Evolutionary conservation across 2,888 invertebrate species (phyloP).

Genomic region (Ophion slaviceki): DNA sequence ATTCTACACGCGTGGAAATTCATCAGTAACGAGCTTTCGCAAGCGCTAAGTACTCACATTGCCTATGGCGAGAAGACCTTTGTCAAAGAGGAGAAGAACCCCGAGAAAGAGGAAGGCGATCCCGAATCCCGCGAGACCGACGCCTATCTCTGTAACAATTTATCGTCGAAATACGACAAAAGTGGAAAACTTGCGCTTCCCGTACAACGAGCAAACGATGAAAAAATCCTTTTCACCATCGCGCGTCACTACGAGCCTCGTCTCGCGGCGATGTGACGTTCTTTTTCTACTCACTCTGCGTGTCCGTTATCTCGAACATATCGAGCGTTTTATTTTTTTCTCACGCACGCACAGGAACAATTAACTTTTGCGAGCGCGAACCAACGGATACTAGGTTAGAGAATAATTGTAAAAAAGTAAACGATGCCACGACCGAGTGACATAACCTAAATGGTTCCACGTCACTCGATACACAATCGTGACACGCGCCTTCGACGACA

Average conservation of each 20-base stretch:
- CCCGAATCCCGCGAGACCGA: constrained; percentile 98
- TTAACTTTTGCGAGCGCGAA: not conserved
- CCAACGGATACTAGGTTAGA: not conserved
- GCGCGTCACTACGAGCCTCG: not conserved
- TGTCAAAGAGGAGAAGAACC: constrained; percentile 96
- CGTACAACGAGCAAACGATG: constrained; percentile 21
- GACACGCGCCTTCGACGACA: constrained; percentile 54
- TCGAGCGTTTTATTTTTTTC: constrained; percentile 72
- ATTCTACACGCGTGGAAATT: not conserved
- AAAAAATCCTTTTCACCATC: not conserved
- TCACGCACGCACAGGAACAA: not conserved
- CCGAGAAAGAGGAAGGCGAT: constrained; percentile 97
- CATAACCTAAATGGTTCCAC: constrained; percentile 69
- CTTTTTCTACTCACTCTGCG: constrained; percentile 89
- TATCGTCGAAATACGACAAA: not conserved
- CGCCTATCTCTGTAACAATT: constrained; percentile 88
- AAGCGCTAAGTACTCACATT: constrained; percentile 90
- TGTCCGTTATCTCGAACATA: constrained; percentile 94
- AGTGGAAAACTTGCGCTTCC: not conserved
- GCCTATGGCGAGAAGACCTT: constrained; percentile 98
- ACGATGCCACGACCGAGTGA: constrained; percentile 40
- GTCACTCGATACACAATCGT: constrained; percentile 65
- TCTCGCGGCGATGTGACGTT: not conserved
- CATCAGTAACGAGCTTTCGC: not conserved
- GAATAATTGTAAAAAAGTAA: constrained; percentile 19